Conservation (phyloP, 1,140 invertebrate genomes). For the Dreissena polymorpha region DNA sequence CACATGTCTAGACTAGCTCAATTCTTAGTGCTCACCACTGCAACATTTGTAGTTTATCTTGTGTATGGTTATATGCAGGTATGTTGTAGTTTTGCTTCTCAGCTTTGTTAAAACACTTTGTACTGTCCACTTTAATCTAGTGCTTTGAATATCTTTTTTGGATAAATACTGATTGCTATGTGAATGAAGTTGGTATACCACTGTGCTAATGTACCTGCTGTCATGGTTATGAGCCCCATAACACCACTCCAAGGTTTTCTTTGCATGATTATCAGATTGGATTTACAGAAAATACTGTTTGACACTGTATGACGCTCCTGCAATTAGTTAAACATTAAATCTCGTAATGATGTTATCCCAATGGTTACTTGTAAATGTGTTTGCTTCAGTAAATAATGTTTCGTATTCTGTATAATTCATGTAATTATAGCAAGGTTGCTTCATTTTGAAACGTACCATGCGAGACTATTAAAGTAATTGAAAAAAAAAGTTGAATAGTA, state of each 20-base stretch:
- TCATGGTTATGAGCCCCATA: background rate
- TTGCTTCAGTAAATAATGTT: no score
- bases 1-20: conserved; percentile 85
- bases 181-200: background rate
- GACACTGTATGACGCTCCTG: no score
- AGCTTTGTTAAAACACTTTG: background rate
- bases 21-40: conserved; percentile 88
- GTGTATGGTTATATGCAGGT: conserved; percentile 95
- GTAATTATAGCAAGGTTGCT: no score
- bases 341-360: no score
- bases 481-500: no score
- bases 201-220: background rate
- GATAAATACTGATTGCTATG: background rate
- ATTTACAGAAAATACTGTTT: no score
- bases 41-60: conserved; percentile 93
- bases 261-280: no score
- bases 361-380: no score
- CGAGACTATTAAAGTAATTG: no score
- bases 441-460: no score
- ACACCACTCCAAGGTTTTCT: background rate
- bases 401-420: no score
- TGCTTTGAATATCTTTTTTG: background rate
- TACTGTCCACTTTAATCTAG: background rate
- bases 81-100: conserved; percentile 43
- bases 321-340: no score